Evolutionary conservation across 1,140 invertebrate genomes (phyloP).

Genomic region (Battus philenor): DNA sequence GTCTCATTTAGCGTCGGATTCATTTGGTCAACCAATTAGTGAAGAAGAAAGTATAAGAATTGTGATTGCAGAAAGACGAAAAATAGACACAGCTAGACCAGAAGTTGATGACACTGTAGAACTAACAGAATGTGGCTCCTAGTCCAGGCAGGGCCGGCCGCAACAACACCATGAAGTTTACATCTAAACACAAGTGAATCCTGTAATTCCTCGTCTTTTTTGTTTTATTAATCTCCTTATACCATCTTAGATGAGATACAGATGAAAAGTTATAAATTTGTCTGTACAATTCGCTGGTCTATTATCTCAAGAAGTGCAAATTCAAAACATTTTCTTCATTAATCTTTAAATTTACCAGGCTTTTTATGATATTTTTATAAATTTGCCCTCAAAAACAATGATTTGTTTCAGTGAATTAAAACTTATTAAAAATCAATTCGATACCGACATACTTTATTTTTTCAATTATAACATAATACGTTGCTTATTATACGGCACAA

Average conservation of each 20-base stretch:
- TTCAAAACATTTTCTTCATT: too few relatives aligned
- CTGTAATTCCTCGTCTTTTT: conserved; percentile 22
- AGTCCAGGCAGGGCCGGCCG: conserved; percentile 71
- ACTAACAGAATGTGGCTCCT: conserved; percentile 64
- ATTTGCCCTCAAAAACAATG: too few relatives aligned
- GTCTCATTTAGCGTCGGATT: conserved; percentile 36
- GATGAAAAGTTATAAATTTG: conserved; percentile 51
- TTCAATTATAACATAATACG: too few relatives aligned
- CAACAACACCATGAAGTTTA: conserved; percentile 70
- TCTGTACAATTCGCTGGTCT: too few relatives aligned
- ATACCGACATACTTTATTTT: too few relatives aligned
- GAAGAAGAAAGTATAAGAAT: conserved; percentile 71
- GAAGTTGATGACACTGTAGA: conserved; percentile 63
- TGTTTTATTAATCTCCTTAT: conserved; percentile 25
- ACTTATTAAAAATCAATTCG: too few relatives aligned
- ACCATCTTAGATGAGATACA: conserved; percentile 33
- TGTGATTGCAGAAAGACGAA: conserved; percentile 70
- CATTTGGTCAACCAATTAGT: conserved; percentile 39
- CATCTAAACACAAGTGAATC: conserved; percentile 46
- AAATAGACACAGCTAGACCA: conserved; percentile 57
- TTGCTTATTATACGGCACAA: too few relatives aligned
- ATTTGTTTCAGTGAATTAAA: too few relatives aligned
- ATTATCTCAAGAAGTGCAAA: too few relatives aligned
- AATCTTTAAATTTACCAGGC: too few relatives aligned
- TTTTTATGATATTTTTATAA: too few relatives aligned